Percentiles rank a stretch among this genome's conserved stretches.
These are phyloP conservation scores for Meghimatium bilineatum DNA, from an alignment of 2,888 invertebrate species.

Conservation along the genomic window DNA sequence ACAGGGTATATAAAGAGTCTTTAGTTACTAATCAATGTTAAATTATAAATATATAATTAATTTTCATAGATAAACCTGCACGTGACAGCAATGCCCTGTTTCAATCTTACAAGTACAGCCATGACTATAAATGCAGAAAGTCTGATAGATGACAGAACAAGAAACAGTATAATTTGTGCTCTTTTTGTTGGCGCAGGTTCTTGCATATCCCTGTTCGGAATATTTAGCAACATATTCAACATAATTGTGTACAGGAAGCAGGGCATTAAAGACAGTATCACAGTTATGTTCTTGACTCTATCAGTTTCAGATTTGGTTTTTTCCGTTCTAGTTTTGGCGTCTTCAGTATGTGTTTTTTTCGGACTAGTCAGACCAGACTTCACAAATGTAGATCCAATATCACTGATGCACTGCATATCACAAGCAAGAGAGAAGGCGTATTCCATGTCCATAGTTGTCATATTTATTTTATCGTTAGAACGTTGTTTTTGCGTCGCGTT, in stretches of 20 bases:
- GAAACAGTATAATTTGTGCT: neutral
- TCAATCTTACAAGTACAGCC: too few relatives aligned
- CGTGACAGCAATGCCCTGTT: too few relatives aligned
- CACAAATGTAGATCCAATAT: neutral
- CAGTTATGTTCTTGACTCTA: neutral
- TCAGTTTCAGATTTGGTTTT: neutral
- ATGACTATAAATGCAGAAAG: neutral
- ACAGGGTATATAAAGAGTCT: too few relatives aligned
- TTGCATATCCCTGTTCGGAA: neutral
- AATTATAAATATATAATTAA: too few relatives aligned
- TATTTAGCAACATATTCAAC: constrained; percentile 7
- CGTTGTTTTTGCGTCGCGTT: constrained; percentile 1
- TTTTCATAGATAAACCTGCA: too few relatives aligned
- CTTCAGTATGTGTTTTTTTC: neutral
- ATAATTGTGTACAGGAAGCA: neutral
- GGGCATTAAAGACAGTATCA: constrained; percentile 15
- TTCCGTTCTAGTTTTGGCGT: neutral
- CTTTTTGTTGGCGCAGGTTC: neutral
- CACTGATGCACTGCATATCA: neutral
- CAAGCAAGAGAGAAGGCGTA: neutral
- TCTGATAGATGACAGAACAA: neutral
- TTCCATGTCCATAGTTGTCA: neutral
- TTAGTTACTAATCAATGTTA: too few relatives aligned
- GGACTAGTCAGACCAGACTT: neutral
- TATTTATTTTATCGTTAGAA: neutral